phyloP scores from a whole-genome alignment of 2,888 invertebrate species.

The Polymixis flavicincta region DNA sequence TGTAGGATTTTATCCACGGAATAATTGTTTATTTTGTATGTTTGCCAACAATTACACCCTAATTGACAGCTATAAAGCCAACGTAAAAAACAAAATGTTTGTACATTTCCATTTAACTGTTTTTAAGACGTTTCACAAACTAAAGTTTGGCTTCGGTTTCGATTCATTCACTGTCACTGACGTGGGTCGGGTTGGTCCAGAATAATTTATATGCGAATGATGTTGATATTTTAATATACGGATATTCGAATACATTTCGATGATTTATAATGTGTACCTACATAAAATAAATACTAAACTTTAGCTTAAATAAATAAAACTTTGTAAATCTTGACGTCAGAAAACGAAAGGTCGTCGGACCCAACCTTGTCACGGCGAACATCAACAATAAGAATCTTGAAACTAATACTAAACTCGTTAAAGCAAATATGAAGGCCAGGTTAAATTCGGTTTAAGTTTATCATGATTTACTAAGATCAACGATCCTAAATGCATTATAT shows the following conservation, averaged over 20 bases:
- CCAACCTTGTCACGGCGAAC: constrained; percentile 41
- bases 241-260: constrained; percentile 26
- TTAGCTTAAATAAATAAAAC: constrained; percentile 37
- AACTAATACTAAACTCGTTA: constrained; percentile 29
- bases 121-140: constrained; percentile 35
- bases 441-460: constrained; percentile 37
- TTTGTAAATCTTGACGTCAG: constrained; percentile 39
- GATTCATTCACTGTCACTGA: constrained; percentile 42
- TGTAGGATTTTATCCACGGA: constrained; percentile 1
- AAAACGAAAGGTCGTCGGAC: constrained; percentile 51
- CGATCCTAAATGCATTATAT: constrained; percentile 35
- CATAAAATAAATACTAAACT: constrained; percentile 35
- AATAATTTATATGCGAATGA: constrained; percentile 42
- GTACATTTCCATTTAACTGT: constrained; percentile 40
- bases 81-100: constrained; percentile 44
- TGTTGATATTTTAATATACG: constrained; percentile 52
- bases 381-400: constrained; percentile 42
- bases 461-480: constrained; percentile 38
- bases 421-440: constrained; percentile 40
- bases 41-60: constrained; percentile 56
- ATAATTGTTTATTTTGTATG: constrained; percentile 48
- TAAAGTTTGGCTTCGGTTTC: constrained; percentile 28
- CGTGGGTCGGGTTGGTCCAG: constrained; percentile 34
- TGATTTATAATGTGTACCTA: constrained; percentile 38
- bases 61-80: constrained; percentile 59